Base-by-base conservation (phyloP, 2,113 vertebrate species). In the Chamaea fasciata region DNA sequence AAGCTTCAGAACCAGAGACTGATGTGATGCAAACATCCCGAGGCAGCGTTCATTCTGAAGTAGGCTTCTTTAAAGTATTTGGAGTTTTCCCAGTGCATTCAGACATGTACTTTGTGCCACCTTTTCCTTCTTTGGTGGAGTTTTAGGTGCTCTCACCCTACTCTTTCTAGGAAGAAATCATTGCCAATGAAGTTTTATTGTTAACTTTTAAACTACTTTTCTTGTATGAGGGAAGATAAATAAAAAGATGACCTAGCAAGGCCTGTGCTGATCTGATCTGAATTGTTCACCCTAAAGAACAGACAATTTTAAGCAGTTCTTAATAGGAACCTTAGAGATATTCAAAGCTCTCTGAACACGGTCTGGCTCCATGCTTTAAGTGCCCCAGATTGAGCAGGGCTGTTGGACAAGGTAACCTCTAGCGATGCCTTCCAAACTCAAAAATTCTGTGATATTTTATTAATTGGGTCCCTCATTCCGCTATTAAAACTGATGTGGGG, bases 1-100 rank as follows among this genome's bases (percentile, higher is more conserved):
- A 67, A 94, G 42, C 62, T 94, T 93, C 74, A 97, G 94, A 94
- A 92, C 14, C 41, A 83, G 55, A 50, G 78, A 23, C 53, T 39
- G 46, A n/a, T 52, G n/a, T 46, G 92, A 86, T 96, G 55, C 83
- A 95, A 96, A 95, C 95, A 96, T 96, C 94, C 91, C 1, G 16
- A 95, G 91, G 95, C 93, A 81, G 24, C 59, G 50, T 64, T 93
- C 78, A n/a, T 53, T 95, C 82, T 92, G 84, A 92, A 96, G 62
- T 1, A 73, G 27, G 24, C 69, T 74, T 1, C 0, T 80, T 89
- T 69, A n/a, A 94, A 77, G 62, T 56, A 59, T 28, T 46, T 50
- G 59, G 52, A 91, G 57, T 78, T 95, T 83, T 81, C 23, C 68
- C 55, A 71, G 47, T 49, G 56, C 27, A 24, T 78, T 78, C 49